Evolutionary conservation across 2,113 vertebrate species (phyloP).

Genomic region (human (Homo sapiens)): GRCh38 chr13:63169501-63170000

Average conservation of each 20-base stretch:
- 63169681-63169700: background rate
- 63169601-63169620: background rate
- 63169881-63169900: background rate
- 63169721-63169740: background rate
- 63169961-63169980: background rate
- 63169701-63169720: conserved; percentile 3
- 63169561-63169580: conserved; percentile 34
- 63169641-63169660: background rate
- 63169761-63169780: background rate
- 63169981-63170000: background rate
- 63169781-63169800: background rate
- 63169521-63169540: conserved; percentile 1
- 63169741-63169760: background rate
- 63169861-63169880: background rate
- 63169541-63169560: background rate
- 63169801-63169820: background rate
- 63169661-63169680: background rate
- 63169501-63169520: background rate
- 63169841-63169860: background rate
- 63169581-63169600: background rate
- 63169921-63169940: background rate
- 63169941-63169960: background rate
- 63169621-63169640: background rate
- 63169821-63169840: background rate
- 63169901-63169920: background rate